phyloP scores from a whole-genome alignment of 2,888 invertebrate species.

The Chelonus formosanus region DNA sequence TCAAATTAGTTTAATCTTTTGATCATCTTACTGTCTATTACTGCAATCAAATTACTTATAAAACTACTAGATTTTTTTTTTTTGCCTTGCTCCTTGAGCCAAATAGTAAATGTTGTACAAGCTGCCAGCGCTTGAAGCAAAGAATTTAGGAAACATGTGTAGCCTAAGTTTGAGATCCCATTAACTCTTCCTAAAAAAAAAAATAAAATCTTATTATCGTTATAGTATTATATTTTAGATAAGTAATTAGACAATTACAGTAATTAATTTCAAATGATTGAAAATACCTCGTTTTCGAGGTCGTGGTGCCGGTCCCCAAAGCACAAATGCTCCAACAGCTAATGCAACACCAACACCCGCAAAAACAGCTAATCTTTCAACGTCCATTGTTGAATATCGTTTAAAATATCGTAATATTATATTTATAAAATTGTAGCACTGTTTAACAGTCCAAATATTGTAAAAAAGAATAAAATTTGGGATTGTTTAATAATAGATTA shows the following conservation, averaged over 20 bases:
- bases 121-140: constrained; percentile 89
- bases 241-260: not conserved
- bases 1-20: not conserved
- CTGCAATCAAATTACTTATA: constrained; percentile 77
- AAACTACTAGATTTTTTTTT: constrained; percentile 75
- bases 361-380: constrained; percentile 80
- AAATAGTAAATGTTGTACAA: constrained; percentile 83
- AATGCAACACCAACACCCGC: constrained; percentile 83
- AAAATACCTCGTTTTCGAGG: constrained; percentile 65
- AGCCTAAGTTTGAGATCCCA: constrained; percentile 89
- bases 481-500: too few relatives aligned
- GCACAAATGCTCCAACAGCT: constrained; percentile 83
- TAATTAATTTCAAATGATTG: not conserved
- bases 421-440: too few relatives aligned
- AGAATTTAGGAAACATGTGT: constrained; percentile 93
- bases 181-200: constrained; percentile 74
- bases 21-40: constrained; percentile 73
- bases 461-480: too few relatives aligned
- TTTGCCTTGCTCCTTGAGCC: constrained; percentile 77
- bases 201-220: constrained; percentile 3
- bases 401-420: too few relatives aligned
- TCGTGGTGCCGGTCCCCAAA: constrained; percentile 80
- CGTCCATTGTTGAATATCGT: constrained; percentile 68
- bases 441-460: too few relatives aligned
- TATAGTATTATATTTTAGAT: not conserved